These are phyloP conservation scores for Maccullochella peelii DNA, from an alignment of 2,113 vertebrate species.

Conservation along the genomic window DNA sequence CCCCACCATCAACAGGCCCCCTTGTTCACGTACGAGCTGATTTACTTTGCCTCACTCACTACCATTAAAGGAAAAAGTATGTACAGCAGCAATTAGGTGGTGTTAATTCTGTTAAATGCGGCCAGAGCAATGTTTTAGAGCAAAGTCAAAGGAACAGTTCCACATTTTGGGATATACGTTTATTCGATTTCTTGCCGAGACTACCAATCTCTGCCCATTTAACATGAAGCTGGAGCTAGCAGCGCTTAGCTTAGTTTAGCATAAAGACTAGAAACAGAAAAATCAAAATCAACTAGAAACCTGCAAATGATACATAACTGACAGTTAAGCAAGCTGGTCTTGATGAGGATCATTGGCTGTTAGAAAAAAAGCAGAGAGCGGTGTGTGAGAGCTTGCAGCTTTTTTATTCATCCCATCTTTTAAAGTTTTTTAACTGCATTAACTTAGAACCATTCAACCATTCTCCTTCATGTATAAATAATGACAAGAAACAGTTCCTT, in stretches of 20 bases:
- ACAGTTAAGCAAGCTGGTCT: too few relatives aligned
- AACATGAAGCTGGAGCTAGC: neutral
- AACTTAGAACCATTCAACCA: neutral
- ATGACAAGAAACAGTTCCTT: neutral
- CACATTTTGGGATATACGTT: neutral
- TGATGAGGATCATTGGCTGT: too few relatives aligned
- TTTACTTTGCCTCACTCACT: conserved; percentile 11
- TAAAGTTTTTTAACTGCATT: neutral
- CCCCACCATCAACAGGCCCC: conserved; percentile 30
- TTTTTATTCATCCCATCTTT: neutral
- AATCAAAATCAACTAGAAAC: too few relatives aligned
- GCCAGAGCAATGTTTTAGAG: neutral
- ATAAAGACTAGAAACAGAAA: neutral
- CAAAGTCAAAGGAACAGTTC: neutral
- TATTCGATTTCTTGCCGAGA: neutral
- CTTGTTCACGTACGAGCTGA: conserved; percentile 6
- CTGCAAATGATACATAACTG: neutral
- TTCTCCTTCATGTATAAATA: neutral
- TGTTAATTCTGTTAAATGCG: neutral
- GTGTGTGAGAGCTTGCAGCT: too few relatives aligned
- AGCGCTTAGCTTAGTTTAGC: neutral
- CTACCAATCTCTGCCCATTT: neutral
- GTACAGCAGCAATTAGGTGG: neutral
- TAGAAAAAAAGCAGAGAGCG: too few relatives aligned
- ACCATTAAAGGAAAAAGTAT: conserved; percentile 12